Evolutionary conservation across 2,113 vertebrate species (phyloP), one percentile per base, ranked within the genome.

Genomic region (Eptesicus fuscus): DNA sequence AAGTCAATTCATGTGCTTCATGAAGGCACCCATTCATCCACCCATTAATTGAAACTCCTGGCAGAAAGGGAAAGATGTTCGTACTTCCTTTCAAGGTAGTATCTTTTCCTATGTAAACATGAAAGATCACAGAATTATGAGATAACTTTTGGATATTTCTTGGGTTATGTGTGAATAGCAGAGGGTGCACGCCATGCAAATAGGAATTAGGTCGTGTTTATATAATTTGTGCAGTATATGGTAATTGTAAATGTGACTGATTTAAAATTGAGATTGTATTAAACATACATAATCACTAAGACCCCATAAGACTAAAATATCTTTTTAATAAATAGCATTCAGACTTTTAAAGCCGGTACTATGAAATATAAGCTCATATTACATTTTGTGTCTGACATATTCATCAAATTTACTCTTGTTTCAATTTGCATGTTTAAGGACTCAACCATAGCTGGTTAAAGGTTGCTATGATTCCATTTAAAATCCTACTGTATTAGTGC

Each of bases 401-500:
- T 35, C 35, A 76, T 13, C 23, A 88, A 86, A 56, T n/a, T n/a
- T 16, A 51, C 28, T 67, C 23, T 83, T 76, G 63, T 69, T 42
- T 77, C 40, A 56, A n/a, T 49, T 83, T 82, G 61, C 49, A 47
- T 59, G 70, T 56, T 93, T 40, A 80, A 93, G 87, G 56, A 35
- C 37, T 79, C 91, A 28, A 73, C 13, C 25, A 42, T 47, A 69
- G n/a, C 22, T 61, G 53, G 22, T 89, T 67, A 69, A 70, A 79
- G 9, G 49, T 70, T 69, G 32, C 30, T 44, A 40, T 35, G 22
- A 61, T 67, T 70, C 16, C 47, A 56, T 61, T 35, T 74, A 65
- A 97, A 97, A 96, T 70, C 93, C 95, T 88, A 91, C 82, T 94
- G 92, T 83, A 91, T 93, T 96, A 93, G 90, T 94, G 23, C 7